Base-by-base conservation (phyloP, 1,140 invertebrate genomes). In the Drosophila mayri region DNA sequence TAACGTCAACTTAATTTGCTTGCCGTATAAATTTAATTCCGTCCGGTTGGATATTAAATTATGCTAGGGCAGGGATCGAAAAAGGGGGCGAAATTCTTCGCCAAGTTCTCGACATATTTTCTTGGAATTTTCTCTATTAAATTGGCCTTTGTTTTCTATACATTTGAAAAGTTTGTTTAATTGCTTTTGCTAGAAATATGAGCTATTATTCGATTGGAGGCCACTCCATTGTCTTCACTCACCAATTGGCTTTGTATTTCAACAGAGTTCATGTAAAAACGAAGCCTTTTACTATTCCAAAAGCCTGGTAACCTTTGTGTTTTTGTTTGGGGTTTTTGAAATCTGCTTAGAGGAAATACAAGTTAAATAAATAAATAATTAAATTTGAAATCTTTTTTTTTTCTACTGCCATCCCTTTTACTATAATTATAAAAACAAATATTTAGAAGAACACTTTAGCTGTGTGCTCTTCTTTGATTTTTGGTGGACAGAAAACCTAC, bases 1-100 rank as follows among this genome's bases (percentile, higher is more conserved):
- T 75, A 75, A 52, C 58, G 70, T 74, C 71, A 74, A 61, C 47
- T 74, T 74, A 74, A 74, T 73, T 73, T 60, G 67, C 70, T 60
- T 73, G n/a, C 44, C 68, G 46, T 72, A 73, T 60, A 72, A 73
- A 72, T 63, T 75, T 43, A 58, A 76, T 76, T 59, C 55, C 18
- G 30, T 47, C 43, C 35, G 43, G 38, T 46, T 37, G 22, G 37
- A 72, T 72, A 72, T 72, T 72, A 49, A 60, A 72, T 72, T 72
- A 41, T 46, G 28, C 20, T n/a, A 5, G 25, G 38, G 8, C 63
- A 43, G 60, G n/a, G 40, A 32, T 68, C 52, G 20, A 49, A 37
- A 44, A 30, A 10, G 37, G 30, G 30, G 35, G 9, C 32, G 38
- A 16, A 20, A n/a, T n/a, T 10, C 25, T 22, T 20, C 10, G n/a